Evolutionary conservation across 1,140 invertebrate genomes (phyloP).

Genomic region (Papilio polytes): DNA sequence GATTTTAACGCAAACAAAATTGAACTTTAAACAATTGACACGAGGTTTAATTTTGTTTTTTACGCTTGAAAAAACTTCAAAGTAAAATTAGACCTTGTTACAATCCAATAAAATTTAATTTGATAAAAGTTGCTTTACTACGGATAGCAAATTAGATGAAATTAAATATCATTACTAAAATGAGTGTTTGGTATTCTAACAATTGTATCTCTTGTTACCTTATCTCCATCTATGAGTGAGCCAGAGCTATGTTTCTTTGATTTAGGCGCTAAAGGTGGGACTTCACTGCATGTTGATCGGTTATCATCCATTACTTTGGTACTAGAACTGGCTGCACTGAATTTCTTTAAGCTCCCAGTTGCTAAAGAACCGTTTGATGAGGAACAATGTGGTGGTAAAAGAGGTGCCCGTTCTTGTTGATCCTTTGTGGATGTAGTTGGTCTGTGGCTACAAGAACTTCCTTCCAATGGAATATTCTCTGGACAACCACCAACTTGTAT

Average conservation of each 20-base stretch:
- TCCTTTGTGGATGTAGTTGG: slow-evolving; percentile 60
- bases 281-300: slow-evolving; percentile 73
- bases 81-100: too few species aligned
- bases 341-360: slow-evolving; percentile 73
- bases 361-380: slow-evolving; percentile 75
- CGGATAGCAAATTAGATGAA: neutral
- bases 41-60: too few species aligned
- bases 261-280: slow-evolving; percentile 71
- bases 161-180: slow-evolving; percentile 75
- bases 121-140: too few species aligned
- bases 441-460: slow-evolving; percentile 57
- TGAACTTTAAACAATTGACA: too few species aligned
- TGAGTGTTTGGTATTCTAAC: slow-evolving; percentile 74
- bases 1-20: too few species aligned
- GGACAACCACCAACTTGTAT: slow-evolving; percentile 75
- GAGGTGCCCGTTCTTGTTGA: slow-evolving; percentile 66
- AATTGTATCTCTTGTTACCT: slow-evolving; percentile 69
- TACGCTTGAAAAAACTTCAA: too few species aligned
- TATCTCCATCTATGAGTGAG: slow-evolving; percentile 73
- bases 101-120: too few species aligned
- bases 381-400: slow-evolving; percentile 72
- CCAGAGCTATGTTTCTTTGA: slow-evolving; percentile 74
- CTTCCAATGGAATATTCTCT: slow-evolving; percentile 60
- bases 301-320: slow-evolving; percentile 68
- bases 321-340: slow-evolving; percentile 64